phyloP scores from a whole-genome alignment of 1,140 invertebrate genomes.

The Triops longicaudatus region DNA sequence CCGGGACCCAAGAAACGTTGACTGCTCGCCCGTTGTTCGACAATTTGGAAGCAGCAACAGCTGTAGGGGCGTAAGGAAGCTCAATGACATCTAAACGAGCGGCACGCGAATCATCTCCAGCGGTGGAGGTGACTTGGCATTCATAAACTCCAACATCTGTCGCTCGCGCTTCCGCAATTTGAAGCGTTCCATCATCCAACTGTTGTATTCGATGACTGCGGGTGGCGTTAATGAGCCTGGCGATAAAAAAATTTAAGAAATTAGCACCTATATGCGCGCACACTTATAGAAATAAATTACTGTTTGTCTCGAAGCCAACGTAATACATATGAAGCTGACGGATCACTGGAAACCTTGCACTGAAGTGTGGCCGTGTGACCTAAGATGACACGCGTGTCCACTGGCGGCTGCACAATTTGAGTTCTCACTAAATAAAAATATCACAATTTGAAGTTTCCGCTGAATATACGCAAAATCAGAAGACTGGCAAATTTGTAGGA shows the following conservation, averaged over 20 bases:
- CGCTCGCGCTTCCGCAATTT: conserved; percentile 68
- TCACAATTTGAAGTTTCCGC: neutral
- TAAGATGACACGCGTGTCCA: conserved; percentile 75
- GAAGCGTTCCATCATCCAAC: conserved; percentile 63
- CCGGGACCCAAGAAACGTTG: conserved; percentile 87
- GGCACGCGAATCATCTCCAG: conserved; percentile 80
- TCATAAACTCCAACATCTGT: conserved; percentile 61
- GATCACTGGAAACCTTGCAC: conserved; percentile 88
- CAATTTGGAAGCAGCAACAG: conserved; percentile 62
- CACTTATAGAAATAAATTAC: conserved; percentile 43
- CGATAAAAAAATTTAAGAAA: conserved; percentile 2
- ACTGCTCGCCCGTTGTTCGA: conserved; percentile 45
- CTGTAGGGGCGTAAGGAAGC: conserved; percentile 81
- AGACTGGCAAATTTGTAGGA: no score
- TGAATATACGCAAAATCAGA: conserved; percentile 32
- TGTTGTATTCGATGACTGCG: conserved; percentile 53
- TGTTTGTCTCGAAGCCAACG: conserved; percentile 84
- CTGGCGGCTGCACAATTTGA: conserved; percentile 83
- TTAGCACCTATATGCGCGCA: neutral
- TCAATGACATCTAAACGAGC: conserved; percentile 84
- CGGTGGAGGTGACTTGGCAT: conserved; percentile 72
- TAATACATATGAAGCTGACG: conserved; percentile 77
- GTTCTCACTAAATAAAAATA: conserved; percentile 61
- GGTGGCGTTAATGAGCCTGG: conserved; percentile 46
- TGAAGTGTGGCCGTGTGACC: conserved; percentile 82